Evolutionary conservation across 1,140 invertebrate genomes (phyloP).

Genomic region (Pseudachorutes palmiensis): DNA sequence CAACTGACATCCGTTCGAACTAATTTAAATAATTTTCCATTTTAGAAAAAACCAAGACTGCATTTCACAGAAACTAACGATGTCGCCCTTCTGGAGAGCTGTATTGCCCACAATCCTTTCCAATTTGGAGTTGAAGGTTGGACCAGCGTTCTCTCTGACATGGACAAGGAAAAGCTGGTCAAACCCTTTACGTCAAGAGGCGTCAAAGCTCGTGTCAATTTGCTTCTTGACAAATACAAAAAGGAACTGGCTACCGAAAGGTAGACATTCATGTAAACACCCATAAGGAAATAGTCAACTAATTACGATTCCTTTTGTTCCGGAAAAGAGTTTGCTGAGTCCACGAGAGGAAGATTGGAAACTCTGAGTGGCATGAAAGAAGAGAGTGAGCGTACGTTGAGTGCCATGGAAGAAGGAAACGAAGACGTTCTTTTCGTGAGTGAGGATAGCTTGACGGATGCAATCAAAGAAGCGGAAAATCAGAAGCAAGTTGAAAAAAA

Average conservation of each 20-base stretch:
- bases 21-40: no score
- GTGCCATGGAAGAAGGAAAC: neutral
- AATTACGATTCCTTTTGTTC: neutral
- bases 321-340: neutral
- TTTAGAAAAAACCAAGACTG: no score
- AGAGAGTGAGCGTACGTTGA: neutral
- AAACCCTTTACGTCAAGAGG: neutral
- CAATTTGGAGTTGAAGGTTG: neutral
- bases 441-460: neutral
- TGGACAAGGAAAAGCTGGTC: neutral
- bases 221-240: neutral
- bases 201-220: neutral
- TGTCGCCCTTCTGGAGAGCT: no score
- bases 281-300: neutral
- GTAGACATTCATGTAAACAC: neutral
- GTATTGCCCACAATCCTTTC: no score
- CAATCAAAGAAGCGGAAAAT: neutral
- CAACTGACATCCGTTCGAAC: no score
- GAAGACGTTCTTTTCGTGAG: no score
- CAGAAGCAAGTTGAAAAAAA: neutral
- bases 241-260: neutral
- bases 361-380: neutral
- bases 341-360: neutral
- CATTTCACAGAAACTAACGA: no score
- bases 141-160: neutral